These are phyloP conservation scores for Jacana jacana DNA, from an alignment of 2,113 vertebrate genomes.

Conservation along the genomic window DNA sequence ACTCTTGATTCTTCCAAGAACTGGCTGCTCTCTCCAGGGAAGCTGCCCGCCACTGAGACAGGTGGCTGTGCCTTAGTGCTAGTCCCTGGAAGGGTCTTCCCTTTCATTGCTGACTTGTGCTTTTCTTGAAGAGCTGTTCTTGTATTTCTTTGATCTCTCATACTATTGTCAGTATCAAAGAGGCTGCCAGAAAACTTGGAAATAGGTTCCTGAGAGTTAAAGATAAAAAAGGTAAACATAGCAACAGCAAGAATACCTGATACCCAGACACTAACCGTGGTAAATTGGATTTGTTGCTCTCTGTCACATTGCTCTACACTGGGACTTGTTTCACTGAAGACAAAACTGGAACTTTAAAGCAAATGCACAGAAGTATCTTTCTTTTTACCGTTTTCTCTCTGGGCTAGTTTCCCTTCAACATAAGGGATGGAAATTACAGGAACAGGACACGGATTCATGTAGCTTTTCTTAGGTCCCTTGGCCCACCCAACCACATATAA, in stretches of 20 bases:
- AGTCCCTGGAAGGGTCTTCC: not conserved
- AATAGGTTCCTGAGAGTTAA: constrained; percentile 57
- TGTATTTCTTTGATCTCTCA: constrained; percentile 22
- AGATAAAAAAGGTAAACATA: not conserved
- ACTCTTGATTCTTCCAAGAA: not conserved
- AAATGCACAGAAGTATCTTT: not conserved
- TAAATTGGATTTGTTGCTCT: not conserved
- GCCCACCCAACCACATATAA: not conserved
- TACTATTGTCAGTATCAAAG: constrained; percentile 13
- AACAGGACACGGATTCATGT: not conserved
- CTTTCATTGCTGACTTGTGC: constrained; percentile 52
- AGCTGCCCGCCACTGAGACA: not conserved
- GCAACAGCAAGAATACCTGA: not conserved
- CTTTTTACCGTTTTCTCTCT: not conserved
- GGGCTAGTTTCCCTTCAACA: not conserved
- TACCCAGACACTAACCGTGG: rapidly evolving
- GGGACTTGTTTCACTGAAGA: not conserved
- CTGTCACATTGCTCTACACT: not conserved
- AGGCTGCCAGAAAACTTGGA: constrained; percentile 67
- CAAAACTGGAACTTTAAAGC: not conserved
- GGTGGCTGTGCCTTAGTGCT: constrained; percentile 14
- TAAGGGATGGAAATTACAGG: not conserved
- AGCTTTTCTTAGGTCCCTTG: not conserved
- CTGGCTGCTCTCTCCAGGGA: not conserved
- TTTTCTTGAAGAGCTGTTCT: constrained; percentile 50